These are phyloP conservation scores for Drosophila tsacasi DNA, from an alignment of 1,140 invertebrate genomes.

Conservation along the genomic window DNA sequence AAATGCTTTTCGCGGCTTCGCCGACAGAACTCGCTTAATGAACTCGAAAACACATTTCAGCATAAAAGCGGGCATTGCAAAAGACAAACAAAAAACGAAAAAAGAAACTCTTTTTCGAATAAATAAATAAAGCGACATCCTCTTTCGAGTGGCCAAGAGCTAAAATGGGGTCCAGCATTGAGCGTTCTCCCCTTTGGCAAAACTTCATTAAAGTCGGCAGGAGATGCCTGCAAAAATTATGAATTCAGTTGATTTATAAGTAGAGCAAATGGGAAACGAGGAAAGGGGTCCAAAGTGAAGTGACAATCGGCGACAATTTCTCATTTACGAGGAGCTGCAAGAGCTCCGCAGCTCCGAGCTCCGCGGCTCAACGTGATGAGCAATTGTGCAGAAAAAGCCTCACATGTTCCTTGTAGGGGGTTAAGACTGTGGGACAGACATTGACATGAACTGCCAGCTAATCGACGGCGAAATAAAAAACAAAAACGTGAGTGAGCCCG, in stretches of 20 bases:
- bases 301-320: constrained; percentile 77
- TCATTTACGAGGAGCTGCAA: constrained; percentile 36
- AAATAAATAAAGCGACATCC: constrained; percentile 72
- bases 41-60: constrained; percentile 58
- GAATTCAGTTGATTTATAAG: constrained; percentile 74
- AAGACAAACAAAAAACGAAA: not conserved
- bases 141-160: constrained; percentile 60
- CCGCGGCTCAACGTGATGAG: constrained; percentile 61
- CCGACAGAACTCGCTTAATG: constrained; percentile 55
- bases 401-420: constrained; percentile 35
- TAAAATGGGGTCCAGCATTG: constrained; percentile 18
- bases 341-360: constrained; percentile 17
- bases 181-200: constrained; percentile 36
- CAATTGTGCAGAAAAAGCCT: constrained; percentile 68
- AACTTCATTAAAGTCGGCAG: constrained; percentile 61
- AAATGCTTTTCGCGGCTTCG: constrained; percentile 31
- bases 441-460: constrained; percentile 76
- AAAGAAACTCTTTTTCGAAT: constrained; percentile 21
- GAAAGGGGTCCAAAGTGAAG: constrained; percentile 35
- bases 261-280: constrained; percentile 21
- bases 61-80: constrained; percentile 28
- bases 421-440: constrained; percentile 54
- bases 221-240: constrained; percentile 61
- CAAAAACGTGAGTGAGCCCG: constrained; percentile 53
- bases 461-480: constrained; percentile 64